Percentiles rank a stretch among this genome's conserved stretches.
Conservation (phyloP, 2,888 invertebrate species). For the Leptopilina syphax region DNA sequence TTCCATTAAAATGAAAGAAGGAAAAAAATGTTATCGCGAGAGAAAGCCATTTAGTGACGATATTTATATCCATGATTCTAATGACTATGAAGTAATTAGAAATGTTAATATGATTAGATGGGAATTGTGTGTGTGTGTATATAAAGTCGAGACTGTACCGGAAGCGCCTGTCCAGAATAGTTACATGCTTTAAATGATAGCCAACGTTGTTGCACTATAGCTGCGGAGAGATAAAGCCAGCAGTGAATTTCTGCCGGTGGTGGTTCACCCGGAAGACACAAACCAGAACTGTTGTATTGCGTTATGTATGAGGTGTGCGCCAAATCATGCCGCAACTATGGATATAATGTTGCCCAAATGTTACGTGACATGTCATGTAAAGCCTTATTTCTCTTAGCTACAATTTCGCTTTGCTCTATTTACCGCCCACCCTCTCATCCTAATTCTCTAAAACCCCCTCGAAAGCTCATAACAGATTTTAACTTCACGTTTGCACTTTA, state of each 20-base stretch:
- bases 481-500: slow-evolving; percentile 18
- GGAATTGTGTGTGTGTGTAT: background rate
- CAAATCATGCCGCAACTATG: slow-evolving; percentile 27
- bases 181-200: slow-evolving; percentile 37
- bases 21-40: no score
- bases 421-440: no score
- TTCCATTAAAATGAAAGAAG: no score
- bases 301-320: slow-evolving; percentile 19
- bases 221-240: slow-evolving; percentile 4
- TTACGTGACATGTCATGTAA: slow-evolving; percentile 8
- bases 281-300: slow-evolving; percentile 23
- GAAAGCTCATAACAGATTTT: slow-evolving; percentile 13
- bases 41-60: no score
- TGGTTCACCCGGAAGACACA: slow-evolving; percentile 19
- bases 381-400: slow-evolving; percentile 3
- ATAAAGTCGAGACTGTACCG: background rate
- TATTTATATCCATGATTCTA: no score
- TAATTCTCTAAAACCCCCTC: background rate
- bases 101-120: background rate
- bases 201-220: background rate
- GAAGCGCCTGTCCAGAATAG: slow-evolving; percentile 19
- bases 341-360: slow-evolving; percentile 30
- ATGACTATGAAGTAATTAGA: background rate
- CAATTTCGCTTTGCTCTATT: background rate
- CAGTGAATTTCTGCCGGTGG: slow-evolving; percentile 24